Base-by-base conservation (phyloP, 1,140 invertebrate species). In the Adelges cooleyi region DNA sequence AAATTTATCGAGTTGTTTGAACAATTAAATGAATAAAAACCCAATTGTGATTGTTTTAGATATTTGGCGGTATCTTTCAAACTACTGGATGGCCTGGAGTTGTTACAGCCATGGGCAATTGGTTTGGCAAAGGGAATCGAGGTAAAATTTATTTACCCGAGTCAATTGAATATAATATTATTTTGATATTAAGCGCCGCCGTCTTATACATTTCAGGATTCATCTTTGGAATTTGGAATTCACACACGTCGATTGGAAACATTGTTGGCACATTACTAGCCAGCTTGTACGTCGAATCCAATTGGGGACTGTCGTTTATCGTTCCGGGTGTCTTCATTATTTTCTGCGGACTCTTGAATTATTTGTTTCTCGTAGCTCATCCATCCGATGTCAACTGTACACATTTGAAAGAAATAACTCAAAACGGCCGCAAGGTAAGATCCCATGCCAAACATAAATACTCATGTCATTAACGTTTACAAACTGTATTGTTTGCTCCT, bases 141-240 rank as follows among this genome's bases (percentile, higher is more conserved):
- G 80, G 82, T 82, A 74, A 73, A 52, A 51, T 46, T 52, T 69
- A n/a, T 33, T 33, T 33, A 33, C 11, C n/a, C n/a, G 6, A n/a
- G n/a, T 48, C 15, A 48, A 48, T 48, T 17, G 4, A 17, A 48
- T 17, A 8, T 8, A 22, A 17, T 48, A 48, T 48, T 17, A 15
- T 48, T 8, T 5, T 6, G n/a, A 48, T 15, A 48, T 25, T 29
- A 23, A 29, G 9, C 40, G 15, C n/a, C n/a, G n/a, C n/a, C n/a
- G n/a, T n/a, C n/a, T n/a, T 50, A 18, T 15, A 11, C 17, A 6
- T 65, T 70, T 69, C 65, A 73, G 94, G 95, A 20, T 76, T 97
- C 8, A 93, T 97, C 68, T 96, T 97, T 77, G 95, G 95, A 13
- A 80, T 97, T 13, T 98, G 82, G 94, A 98, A 98, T 76, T 94